A percentile compares a stretch with the other conserved stretches of the same genome.
Conservation (phyloP, 2,888 invertebrate species). For the Brachyptera putata region DNA sequence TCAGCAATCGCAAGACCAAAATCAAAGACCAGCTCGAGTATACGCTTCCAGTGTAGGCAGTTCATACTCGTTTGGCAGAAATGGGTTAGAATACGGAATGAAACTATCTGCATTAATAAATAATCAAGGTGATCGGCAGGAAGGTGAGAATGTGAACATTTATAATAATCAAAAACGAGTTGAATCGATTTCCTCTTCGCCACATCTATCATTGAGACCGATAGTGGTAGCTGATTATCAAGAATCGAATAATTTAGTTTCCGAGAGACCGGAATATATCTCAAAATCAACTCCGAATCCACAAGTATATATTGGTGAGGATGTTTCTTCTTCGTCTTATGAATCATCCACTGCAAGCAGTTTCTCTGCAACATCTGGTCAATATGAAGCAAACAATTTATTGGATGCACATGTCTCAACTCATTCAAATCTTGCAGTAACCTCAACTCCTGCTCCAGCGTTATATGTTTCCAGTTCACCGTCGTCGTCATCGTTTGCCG, state of each 20-base stretch:
- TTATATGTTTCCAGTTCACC: not conserved
- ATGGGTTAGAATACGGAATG: not conserved
- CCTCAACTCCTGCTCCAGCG: not conserved
- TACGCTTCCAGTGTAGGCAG: not conserved
- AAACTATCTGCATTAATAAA: not conserved
- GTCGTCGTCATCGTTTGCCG: not conserved
- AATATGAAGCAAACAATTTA: not conserved
- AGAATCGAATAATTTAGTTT: not conserved
- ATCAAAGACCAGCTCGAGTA: not conserved
- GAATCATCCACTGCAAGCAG: not conserved
- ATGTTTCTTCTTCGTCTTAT: not conserved
- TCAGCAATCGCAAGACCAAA: not conserved
- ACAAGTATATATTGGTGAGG: not conserved
- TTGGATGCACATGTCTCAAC: too few relatives aligned
- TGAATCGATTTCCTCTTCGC: not conserved
- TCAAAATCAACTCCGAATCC: not conserved
- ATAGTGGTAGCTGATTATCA: constrained; percentile 36
- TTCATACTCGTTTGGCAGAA: not conserved
- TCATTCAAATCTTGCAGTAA: too few relatives aligned
- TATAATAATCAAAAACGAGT: not conserved
- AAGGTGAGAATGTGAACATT: not conserved
- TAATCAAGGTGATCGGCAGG: not conserved
- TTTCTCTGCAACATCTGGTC: not conserved
- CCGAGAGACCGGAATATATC: not conserved
- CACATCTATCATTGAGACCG: constrained; percentile 24